These are phyloP conservation scores for Bugulina stolonifera DNA, from an alignment of 2,888 invertebrate species.

Conservation along the genomic window DNA sequence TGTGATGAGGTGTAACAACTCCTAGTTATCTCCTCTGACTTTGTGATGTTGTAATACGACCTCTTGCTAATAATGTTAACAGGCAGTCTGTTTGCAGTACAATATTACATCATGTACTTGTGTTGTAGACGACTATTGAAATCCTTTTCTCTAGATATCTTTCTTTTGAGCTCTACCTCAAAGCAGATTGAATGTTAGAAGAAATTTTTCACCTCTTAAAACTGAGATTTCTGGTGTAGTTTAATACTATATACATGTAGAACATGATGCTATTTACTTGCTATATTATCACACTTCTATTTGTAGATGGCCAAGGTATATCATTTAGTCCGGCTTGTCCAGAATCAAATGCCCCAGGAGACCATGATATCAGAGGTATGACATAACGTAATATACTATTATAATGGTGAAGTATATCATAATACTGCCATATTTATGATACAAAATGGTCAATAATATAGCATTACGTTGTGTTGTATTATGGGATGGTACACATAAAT, in stretches of 20 bases:
- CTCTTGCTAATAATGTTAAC: no score
- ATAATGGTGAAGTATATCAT: not conserved
- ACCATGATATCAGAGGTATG: constrained; percentile 24
- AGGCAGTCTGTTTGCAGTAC: no score
- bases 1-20: no score
- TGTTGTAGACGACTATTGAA: no score
- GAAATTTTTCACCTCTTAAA: no score
- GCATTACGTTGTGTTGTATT: not conserved
- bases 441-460: not conserved
- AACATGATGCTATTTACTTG: not conserved
- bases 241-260: not conserved
- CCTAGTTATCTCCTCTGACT: no score
- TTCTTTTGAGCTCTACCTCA: no score
- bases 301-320: constrained; percentile 10
- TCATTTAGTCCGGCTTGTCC: constrained; percentile 25
- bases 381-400: not conserved
- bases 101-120: no score
- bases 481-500: not conserved
- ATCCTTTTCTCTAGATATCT: no score
- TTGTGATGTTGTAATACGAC: no score
- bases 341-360: constrained; percentile 15
- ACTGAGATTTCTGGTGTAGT: not conserved
- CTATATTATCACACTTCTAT: not conserved
- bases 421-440: not conserved
- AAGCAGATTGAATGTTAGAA: no score